These are phyloP conservation scores for Sebastes minor DNA, from an alignment of 2,797 vertebrate species.

Conservation along the genomic window DNA sequence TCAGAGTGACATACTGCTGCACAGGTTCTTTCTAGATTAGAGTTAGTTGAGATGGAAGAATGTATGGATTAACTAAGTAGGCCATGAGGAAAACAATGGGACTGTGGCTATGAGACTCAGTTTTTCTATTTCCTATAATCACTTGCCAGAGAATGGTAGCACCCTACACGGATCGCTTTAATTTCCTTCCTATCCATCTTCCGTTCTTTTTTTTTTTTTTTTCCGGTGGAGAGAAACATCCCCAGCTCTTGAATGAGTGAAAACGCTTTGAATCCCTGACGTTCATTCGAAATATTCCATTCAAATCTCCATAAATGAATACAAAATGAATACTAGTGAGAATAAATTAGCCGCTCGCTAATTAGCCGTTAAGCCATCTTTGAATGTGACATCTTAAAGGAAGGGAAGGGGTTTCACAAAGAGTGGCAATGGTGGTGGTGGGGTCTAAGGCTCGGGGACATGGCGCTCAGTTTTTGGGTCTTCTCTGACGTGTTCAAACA, in stretches of 20 bases:
- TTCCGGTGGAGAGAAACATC: slow-evolving; percentile 26
- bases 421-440: slow-evolving; percentile 17
- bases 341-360: slow-evolving; percentile 80
- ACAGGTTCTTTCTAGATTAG: slow-evolving; percentile 41
- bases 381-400: slow-evolving; percentile 68
- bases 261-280: slow-evolving; percentile 62
- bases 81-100: slow-evolving; percentile 70
- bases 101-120: slow-evolving; percentile 31
- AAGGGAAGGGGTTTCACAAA: slow-evolving; percentile 51
- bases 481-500: slow-evolving; percentile 9
- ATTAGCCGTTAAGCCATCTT: slow-evolving; percentile 77
- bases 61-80: slow-evolving; percentile 72
- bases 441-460: slow-evolving; percentile 38
- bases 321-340: slow-evolving; percentile 74
- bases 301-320: slow-evolving; percentile 79
- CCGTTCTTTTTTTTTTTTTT: slow-evolving; percentile 27
- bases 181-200: slow-evolving; percentile 48
- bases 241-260: slow-evolving; percentile 45
- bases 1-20: neutral
- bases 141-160: slow-evolving; percentile 63
- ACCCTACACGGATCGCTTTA: slow-evolving; percentile 58
- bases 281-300: slow-evolving; percentile 66
- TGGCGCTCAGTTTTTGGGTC: slow-evolving; percentile 15
- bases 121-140: slow-evolving; percentile 68
- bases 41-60: slow-evolving; percentile 49